Conservation (phyloP, 2,113 vertebrate species). For the Ageneiosus marmoratus region DNA sequence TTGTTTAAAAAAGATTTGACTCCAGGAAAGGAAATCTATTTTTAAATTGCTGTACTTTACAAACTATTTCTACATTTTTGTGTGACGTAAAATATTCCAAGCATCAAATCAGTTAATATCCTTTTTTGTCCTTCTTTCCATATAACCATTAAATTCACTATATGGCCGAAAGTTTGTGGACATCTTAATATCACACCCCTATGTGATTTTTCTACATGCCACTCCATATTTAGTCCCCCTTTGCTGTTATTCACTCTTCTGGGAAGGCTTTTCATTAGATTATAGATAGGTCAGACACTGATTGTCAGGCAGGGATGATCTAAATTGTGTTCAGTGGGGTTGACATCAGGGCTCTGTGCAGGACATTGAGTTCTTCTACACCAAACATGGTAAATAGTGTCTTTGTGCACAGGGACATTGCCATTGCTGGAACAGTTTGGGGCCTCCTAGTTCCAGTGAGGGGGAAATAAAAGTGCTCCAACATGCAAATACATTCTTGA, state of each 20-base stretch:
- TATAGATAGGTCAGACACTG: background rate
- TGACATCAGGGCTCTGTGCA: background rate
- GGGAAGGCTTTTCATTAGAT: background rate
- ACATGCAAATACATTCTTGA: background rate
- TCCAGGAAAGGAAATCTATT: constrained; percentile 36
- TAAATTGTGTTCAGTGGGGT: background rate
- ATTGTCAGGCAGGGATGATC: background rate
- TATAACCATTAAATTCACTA: background rate
- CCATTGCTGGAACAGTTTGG: background rate
- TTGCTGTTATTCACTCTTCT: background rate
- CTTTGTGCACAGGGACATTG: background rate
- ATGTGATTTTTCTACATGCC: background rate
- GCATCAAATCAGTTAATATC: background rate
- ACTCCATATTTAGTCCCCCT: background rate
- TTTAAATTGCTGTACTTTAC: background rate
- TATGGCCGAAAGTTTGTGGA: background rate
- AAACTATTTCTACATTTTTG: background rate
- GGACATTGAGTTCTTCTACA: background rate
- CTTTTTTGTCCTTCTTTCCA: background rate
- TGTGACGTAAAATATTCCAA: background rate
- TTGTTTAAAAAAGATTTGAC: background rate
- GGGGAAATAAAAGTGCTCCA: background rate
- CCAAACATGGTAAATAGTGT: background rate
- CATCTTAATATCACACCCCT: background rate
- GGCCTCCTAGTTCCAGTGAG: background rate